Evolutionary conservation across 1,140 invertebrate genomes (phyloP).

Genomic region (Nebria ingens): DNA sequence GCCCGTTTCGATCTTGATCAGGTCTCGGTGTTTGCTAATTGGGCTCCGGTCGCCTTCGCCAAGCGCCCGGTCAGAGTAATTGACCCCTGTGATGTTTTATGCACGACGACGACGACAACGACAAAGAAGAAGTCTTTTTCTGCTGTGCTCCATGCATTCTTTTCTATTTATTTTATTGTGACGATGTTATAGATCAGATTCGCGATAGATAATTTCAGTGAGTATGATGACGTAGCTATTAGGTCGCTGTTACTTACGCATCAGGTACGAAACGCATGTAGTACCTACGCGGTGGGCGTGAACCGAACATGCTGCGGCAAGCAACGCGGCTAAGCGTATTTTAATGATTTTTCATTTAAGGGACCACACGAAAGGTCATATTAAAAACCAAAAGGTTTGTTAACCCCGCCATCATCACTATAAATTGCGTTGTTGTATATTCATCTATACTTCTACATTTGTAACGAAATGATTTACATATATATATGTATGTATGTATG

Average conservation of each 20-base stretch:
- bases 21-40: conserved; percentile 7
- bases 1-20: neutral
- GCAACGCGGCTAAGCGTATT: neutral
- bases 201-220: too few species aligned
- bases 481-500: neutral
- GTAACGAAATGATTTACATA: neutral
- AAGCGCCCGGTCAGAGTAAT: neutral
- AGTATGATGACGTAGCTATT: too few species aligned
- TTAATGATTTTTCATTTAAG: conserved; percentile 9
- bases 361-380: conserved; percentile 7
- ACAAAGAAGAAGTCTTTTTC: too few species aligned
- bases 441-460: neutral
- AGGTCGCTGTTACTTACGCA: too few species aligned
- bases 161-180: too few species aligned
- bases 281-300: too few species aligned
- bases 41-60: neutral
- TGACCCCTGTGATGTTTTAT: conserved; percentile 1
- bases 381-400: neutral
- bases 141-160: too few species aligned
- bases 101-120: too few species aligned
- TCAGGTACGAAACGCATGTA: too few species aligned
- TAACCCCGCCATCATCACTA: neutral
- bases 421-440: neutral
- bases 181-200: too few species aligned
- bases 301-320: neutral